Conservation (phyloP, 2,113 vertebrate genomes). For the Urocynchramus pylzowi region DNA sequence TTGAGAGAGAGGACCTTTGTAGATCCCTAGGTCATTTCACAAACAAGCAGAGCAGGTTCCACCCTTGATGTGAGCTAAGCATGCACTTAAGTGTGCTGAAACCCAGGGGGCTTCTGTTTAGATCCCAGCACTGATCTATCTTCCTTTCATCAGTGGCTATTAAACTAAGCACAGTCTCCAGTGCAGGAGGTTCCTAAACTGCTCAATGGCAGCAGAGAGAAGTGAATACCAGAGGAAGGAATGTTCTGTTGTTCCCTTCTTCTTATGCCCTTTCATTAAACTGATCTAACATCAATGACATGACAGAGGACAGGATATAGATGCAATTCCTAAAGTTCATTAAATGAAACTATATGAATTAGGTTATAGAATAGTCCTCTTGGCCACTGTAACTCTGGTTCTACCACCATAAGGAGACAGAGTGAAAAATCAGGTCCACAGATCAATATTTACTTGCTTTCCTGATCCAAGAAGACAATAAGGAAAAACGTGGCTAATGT, state of each 20-base stretch:
- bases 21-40: neutral
- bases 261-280: neutral
- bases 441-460: neutral
- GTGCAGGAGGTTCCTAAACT: neutral
- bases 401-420: neutral
- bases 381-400: neutral
- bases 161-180: neutral
- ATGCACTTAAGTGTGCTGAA: neutral
- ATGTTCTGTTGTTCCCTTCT: neutral
- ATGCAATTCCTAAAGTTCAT: neutral
- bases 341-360: neutral
- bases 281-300: neutral
- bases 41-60: neutral
- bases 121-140: neutral
- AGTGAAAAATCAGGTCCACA: neutral
- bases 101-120: neutral
- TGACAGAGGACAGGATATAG: neutral
- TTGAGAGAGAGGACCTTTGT: neutral
- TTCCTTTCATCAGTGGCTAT: neutral
- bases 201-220: neutral
- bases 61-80: neutral
- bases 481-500: neutral
- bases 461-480: neutral
- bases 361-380: neutral
- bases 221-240: neutral